phyloP scores from a whole-genome alignment of 2,797 vertebrate genomes.

The Limosa lapponica region DNA sequence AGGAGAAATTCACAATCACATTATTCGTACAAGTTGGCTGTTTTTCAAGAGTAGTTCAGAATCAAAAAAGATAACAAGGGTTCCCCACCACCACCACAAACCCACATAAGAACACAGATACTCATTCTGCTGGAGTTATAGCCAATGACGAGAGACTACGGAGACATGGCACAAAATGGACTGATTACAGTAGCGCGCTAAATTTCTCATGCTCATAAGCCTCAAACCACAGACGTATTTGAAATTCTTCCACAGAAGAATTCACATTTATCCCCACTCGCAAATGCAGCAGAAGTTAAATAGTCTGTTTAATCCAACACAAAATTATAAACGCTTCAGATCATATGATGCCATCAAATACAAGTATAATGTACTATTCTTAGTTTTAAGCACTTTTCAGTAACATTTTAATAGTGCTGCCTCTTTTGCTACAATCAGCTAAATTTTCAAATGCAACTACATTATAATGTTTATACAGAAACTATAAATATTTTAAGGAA shows the following conservation, averaged over 20 bases:
- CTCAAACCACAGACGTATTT: constrained; percentile 56
- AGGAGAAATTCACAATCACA: background rate
- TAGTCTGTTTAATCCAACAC: background rate
- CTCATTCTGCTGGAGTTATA: background rate
- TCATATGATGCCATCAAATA: background rate
- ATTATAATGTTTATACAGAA: background rate
- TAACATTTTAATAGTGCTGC: background rate
- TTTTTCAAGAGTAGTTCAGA: background rate
- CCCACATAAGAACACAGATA: constrained; percentile 20
- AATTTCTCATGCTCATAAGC: constrained; percentile 33
- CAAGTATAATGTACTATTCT: background rate
- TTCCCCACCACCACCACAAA: background rate
- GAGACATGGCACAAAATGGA: constrained; percentile 28
- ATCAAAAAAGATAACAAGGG: background rate
- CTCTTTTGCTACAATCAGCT: background rate
- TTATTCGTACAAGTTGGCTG: background rate
- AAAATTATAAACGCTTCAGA: background rate
- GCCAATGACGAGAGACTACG: background rate
- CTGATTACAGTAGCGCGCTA: constrained; percentile 21
- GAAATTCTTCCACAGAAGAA: constrained; percentile 44
- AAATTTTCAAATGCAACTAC: background rate
- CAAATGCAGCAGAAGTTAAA: constrained; percentile 17
- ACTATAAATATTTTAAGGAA: constrained; percentile 6
- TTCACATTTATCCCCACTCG: background rate
- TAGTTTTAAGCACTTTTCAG: background rate